phyloP scores from a whole-genome alignment of 2,888 invertebrate species.

The Boloria euphrosyne region DNA sequence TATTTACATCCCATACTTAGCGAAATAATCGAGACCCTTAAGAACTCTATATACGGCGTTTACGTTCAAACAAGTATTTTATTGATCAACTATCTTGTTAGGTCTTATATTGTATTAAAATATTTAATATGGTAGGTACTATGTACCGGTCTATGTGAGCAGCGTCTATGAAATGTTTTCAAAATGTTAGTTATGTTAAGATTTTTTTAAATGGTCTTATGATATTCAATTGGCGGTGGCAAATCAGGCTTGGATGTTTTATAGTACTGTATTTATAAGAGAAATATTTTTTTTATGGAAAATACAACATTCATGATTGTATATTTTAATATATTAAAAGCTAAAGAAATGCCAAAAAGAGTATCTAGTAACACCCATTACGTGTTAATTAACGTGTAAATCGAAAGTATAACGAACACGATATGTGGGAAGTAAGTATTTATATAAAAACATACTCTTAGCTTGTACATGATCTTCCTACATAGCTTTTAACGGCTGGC shows the following conservation, averaged over 20 bases:
- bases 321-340: too few species aligned
- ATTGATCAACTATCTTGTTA: neutral
- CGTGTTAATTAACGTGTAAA: neutral
- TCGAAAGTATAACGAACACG: neutral
- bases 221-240: too few species aligned
- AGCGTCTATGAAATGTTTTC: too few species aligned
- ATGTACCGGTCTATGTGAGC: too few species aligned
- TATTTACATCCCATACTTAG: slow-evolving; percentile 12
- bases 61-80: neutral
- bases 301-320: too few species aligned
- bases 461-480: neutral
- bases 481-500: slow-evolving; percentile 9
- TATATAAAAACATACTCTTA: neutral
- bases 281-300: too few species aligned
- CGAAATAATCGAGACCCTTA: slow-evolving; percentile 5
- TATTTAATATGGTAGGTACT: neutral
- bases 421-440: neutral
- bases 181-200: too few species aligned
- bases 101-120: neutral
- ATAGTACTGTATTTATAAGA: too few species aligned
- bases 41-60: slow-evolving; percentile 5
- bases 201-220: too few species aligned
- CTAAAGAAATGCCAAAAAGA: too few species aligned
- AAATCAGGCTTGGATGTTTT: too few species aligned
- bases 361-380: neutral